phyloP scores from a whole-genome alignment of 2,888 invertebrate species.

The Trichogramma evanescens region DNA sequence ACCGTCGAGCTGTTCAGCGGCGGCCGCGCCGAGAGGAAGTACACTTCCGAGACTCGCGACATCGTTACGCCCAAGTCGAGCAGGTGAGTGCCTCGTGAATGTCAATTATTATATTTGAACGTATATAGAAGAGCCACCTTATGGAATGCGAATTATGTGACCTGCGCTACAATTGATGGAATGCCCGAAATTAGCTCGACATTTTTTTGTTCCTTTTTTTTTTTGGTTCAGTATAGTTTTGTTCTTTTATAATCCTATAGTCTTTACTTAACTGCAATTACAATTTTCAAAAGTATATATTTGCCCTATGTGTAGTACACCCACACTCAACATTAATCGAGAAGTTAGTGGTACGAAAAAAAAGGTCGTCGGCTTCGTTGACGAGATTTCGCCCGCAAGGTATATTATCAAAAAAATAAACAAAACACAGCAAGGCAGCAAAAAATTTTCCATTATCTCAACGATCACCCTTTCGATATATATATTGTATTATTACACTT shows the following conservation, averaged over 20 bases:
- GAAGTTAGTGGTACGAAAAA: slow-evolving; percentile 38
- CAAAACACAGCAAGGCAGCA: neutral
- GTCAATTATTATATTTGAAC: too few relatives aligned
- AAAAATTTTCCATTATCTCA: neutral
- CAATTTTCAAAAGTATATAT: too few relatives aligned
- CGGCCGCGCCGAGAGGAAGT: slow-evolving; percentile 57
- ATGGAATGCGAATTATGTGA: too few relatives aligned
- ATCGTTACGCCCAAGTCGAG: slow-evolving; percentile 45
- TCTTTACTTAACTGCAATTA: too few relatives aligned
- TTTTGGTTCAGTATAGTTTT: too few relatives aligned
- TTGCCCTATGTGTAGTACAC: slow-evolving; percentile 38
- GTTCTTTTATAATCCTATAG: too few relatives aligned
- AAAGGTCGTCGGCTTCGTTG: slow-evolving; percentile 47
- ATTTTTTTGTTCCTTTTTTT: too few relatives aligned
- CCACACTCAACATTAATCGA: slow-evolving; percentile 40
- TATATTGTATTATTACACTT: neutral
- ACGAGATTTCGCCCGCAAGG: slow-evolving; percentile 44
- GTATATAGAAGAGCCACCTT: too few relatives aligned
- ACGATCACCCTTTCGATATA: neutral
- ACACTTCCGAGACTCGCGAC: slow-evolving; percentile 58
- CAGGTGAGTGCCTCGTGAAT: slow-evolving; percentile 32
- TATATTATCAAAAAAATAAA: slow-evolving; percentile 23
- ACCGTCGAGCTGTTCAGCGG: slow-evolving; percentile 61
- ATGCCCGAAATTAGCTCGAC: too few relatives aligned
- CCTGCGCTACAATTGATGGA: too few relatives aligned